A percentile compares a stretch with the other conserved stretches of the same genome.
phyloP scores from a whole-genome alignment of 2,888 invertebrate genomes.

The Lobophora halterata region DNA sequence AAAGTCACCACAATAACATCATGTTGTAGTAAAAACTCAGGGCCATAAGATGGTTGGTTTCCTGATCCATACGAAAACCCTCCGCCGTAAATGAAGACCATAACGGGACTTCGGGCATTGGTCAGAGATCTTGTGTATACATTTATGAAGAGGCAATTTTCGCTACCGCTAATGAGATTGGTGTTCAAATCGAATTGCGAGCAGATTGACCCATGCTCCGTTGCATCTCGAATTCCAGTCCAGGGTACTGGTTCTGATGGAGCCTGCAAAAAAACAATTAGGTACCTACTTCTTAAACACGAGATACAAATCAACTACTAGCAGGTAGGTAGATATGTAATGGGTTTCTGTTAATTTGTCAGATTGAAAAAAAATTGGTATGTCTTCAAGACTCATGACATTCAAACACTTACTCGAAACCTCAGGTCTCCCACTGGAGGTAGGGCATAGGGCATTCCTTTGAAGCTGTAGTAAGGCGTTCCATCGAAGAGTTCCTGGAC shows the following conservation, averaged over 20 bases:
- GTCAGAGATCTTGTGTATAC: slow-evolving; percentile 51
- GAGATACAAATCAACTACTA: too few relatives aligned
- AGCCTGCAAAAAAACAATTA: slow-evolving; percentile 41
- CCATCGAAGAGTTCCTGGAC: slow-evolving; percentile 45
- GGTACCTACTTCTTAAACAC: too few relatives aligned
- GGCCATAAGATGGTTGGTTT: slow-evolving; percentile 51
- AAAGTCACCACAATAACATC: slow-evolving; percentile 64
- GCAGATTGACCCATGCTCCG: slow-evolving; percentile 54
- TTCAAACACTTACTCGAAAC: slow-evolving; percentile 50
- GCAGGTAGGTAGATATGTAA: too few relatives aligned
- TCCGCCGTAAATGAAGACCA: slow-evolving; percentile 70
- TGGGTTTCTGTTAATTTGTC: too few relatives aligned
- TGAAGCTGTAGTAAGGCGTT: slow-evolving; percentile 34
- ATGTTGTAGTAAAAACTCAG: slow-evolving; percentile 57
- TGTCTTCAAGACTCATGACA: background rate
- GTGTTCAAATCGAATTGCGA: slow-evolving; percentile 52
- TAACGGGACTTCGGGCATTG: slow-evolving; percentile 43
- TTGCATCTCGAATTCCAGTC: slow-evolving; percentile 53
- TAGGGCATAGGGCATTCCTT: slow-evolving; percentile 66
- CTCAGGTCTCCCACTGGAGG: slow-evolving; percentile 63
- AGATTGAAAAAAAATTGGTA: background rate
- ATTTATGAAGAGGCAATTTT: slow-evolving; percentile 61
- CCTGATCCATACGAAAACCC: slow-evolving; percentile 60
- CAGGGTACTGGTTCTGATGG: slow-evolving; percentile 51
- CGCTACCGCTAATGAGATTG: slow-evolving; percentile 44